phyloP scores from a whole-genome alignment of 2,888 invertebrate species.

The Cryptophagus acutangulus region DNA sequence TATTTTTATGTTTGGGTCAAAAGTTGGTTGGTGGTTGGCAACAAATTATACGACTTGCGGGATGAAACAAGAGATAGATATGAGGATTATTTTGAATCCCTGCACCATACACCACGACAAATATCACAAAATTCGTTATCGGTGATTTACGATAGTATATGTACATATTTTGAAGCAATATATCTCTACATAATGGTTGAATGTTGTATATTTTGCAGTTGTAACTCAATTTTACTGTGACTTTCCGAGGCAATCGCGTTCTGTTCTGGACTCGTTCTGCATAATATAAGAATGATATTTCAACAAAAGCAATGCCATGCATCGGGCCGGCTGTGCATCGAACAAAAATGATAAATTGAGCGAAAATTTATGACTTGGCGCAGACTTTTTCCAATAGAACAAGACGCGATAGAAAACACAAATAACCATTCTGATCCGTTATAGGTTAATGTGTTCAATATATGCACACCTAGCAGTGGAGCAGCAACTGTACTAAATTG shows the following conservation, averaged over 20 bases:
- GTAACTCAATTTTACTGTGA: constrained; percentile 25
- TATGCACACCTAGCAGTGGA: constrained; percentile 4
- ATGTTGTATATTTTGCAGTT: constrained; percentile 26
- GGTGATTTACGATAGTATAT: constrained; percentile 30
- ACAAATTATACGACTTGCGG: not conserved
- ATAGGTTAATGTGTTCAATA: constrained; percentile 2
- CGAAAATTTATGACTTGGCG: not conserved
- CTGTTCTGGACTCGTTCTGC: constrained; percentile 14
- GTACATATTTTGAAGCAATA: constrained; percentile 24
- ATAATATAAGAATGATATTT: constrained; percentile 11
- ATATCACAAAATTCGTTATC: constrained; percentile 32
- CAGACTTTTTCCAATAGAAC: constrained; percentile 3
- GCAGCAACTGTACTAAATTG: constrained; percentile 18
- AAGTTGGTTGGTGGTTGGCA: constrained; percentile 4
- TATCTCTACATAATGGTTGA: constrained; percentile 23
- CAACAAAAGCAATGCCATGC: constrained; percentile 1
- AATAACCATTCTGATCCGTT: constrained; percentile 2
- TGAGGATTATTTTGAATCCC: constrained; percentile 24
- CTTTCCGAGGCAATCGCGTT: constrained; percentile 19
- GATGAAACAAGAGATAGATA: constrained; percentile 2
- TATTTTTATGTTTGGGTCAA: not conserved
- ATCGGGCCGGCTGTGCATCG: not conserved
- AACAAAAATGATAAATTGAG: not conserved
- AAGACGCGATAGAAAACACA: not conserved
- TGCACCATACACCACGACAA: constrained; percentile 25